Evolutionary conservation across 2,113 vertebrate species (phyloP).

Genomic region (Theristicus caerulescens): DNA sequence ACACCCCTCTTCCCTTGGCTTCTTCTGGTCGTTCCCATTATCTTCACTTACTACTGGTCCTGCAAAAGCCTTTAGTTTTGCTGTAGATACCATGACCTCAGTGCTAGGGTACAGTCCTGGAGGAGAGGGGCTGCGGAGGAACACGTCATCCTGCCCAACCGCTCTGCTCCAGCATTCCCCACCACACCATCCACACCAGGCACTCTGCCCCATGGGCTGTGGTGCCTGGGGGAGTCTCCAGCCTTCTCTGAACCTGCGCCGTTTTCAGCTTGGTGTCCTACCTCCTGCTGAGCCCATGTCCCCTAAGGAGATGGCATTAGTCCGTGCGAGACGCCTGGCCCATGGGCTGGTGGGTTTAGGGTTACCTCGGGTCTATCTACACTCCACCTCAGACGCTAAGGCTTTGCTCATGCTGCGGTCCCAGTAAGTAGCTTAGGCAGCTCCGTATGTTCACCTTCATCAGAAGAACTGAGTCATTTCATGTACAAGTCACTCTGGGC

Average conservation of each 20-base stretch:
- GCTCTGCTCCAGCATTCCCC: background rate
- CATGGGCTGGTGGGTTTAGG: background rate
- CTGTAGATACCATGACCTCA: background rate
- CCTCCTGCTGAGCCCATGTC: background rate
- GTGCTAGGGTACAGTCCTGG: background rate
- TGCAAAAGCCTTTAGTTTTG: background rate
- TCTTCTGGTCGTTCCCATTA: background rate
- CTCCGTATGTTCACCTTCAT: accelerated
- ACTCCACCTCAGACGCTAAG: accelerated
- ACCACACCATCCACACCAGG: accelerated
- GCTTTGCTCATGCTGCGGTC: background rate
- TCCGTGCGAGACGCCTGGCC: background rate
- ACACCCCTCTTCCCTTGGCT: background rate
- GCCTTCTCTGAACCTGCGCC: background rate
- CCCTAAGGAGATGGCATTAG: background rate
- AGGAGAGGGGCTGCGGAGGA: too few relatives aligned
- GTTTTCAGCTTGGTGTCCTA: background rate
- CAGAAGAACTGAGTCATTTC: background rate
- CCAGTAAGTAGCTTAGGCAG: background rate
- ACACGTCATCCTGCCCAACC: background rate
- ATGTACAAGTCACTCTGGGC: accelerated
- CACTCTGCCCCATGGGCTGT: background rate
- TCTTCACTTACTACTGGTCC: background rate
- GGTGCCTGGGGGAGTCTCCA: background rate
- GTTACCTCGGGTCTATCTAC: accelerated